A percentile compares a stretch with the other conserved stretches of the same genome.
Conservation (phyloP, 2,888 invertebrate species). For the Philaethria dido region DNA sequence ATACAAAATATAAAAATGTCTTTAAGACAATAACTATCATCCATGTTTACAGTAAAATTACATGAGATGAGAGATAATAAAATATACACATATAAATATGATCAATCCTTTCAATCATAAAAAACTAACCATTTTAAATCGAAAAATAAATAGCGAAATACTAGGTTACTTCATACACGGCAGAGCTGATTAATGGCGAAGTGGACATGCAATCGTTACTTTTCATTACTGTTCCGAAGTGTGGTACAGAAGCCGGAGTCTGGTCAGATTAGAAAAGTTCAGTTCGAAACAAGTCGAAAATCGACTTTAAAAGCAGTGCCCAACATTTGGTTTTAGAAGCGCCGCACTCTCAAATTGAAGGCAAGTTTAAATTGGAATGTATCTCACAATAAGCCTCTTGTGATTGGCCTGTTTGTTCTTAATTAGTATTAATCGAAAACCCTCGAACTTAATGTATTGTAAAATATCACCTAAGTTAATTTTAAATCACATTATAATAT, state of each 20-base stretch:
- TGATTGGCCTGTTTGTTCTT: conserved; percentile 82
- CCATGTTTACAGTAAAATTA: too few species aligned
- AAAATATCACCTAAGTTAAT: conserved; percentile 51
- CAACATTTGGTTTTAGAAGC: conserved; percentile 81
- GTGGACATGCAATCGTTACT: conserved; percentile 82
- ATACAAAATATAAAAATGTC: too few species aligned
- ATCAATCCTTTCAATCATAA: conserved; percentile 8
- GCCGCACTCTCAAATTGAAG: conserved; percentile 72
- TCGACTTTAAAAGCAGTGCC: conserved; percentile 80
- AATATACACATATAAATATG: not conserved
- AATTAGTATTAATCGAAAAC: conserved; percentile 82
- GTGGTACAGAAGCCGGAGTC: conserved; percentile 71
- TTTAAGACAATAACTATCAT: too few species aligned
- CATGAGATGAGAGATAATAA: not conserved
- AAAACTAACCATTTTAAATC: conserved; percentile 13
- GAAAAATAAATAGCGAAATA: conserved; percentile 33
- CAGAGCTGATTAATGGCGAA: conserved; percentile 77
- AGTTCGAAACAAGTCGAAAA: conserved; percentile 76
- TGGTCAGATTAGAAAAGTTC: conserved; percentile 83
- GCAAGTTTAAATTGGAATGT: conserved; percentile 84
- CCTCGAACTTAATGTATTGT: conserved; percentile 58
- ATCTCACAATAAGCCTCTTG: conserved; percentile 81
- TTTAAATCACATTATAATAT: conserved; percentile 32
- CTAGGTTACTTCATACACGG: conserved; percentile 42
- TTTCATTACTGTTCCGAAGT: conserved; percentile 82